A percentile compares a stretch with the other conserved stretches of the same genome.
phyloP scores from a whole-genome alignment of 1,140 invertebrate species.

The Trypoxylus dichotomus region DNA sequence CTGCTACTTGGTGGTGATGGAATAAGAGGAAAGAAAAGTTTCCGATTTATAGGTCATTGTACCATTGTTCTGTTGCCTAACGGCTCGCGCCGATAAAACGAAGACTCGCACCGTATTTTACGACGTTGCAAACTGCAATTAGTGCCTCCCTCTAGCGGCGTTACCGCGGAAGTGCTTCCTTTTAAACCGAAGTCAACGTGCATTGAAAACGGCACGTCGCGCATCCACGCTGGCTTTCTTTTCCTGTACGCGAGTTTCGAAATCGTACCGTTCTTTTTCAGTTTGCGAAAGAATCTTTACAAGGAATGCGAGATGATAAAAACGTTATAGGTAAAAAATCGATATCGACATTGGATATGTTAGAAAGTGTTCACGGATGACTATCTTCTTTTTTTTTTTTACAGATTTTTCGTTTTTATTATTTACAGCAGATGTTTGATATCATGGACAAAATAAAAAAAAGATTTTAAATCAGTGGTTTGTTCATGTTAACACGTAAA shows the following conservation, averaged over 20 bases:
- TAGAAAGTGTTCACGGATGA: neutral
- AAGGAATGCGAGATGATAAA: too few species aligned
- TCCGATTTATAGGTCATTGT: slow-evolving; percentile 19
- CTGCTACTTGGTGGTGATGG: neutral
- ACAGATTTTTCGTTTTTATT: too few species aligned
- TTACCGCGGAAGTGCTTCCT: neutral
- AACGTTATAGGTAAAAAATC: too few species aligned
- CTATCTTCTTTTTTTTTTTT: too few species aligned
- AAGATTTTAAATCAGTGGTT: too few species aligned
- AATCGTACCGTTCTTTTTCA: neutral
- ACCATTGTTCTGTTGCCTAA: slow-evolving; percentile 21
- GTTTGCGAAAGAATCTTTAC: too few species aligned
- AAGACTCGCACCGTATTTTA: neutral
- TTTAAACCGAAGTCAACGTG: neutral
- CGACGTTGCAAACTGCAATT: neutral
- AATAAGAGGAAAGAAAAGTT: slow-evolving; percentile 18
- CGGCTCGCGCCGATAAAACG: neutral
- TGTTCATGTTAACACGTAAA: too few species aligned
- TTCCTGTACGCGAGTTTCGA: neutral
- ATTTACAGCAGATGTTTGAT: too few species aligned
- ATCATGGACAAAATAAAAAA: too few species aligned
- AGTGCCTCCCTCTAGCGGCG: slow-evolving; percentile 18
- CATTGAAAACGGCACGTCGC: neutral
- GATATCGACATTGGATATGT: too few species aligned
- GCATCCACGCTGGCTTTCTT: neutral